These are phyloP conservation scores for Furnarius figulus DNA, from an alignment of 2,113 vertebrate genomes.

Conservation along the genomic window DNA sequence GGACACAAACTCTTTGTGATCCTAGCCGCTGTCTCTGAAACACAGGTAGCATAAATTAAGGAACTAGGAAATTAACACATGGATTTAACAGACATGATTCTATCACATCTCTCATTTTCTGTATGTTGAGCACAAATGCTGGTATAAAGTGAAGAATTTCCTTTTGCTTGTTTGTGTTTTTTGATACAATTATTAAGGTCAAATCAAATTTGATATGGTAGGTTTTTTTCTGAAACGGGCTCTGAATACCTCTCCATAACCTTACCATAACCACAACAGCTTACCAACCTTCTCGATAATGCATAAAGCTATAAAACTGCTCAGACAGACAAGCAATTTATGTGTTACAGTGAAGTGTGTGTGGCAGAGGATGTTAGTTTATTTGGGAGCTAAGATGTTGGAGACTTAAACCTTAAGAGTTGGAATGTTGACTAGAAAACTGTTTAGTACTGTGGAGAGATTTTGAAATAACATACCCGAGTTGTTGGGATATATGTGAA, in stretches of 20 bases:
- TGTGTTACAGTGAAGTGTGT: conserved; percentile 65
- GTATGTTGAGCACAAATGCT: conserved; percentile 29
- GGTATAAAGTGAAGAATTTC: conserved; percentile 32
- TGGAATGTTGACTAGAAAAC: background rate
- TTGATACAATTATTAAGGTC: conserved; percentile 63
- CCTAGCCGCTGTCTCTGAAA: background rate
- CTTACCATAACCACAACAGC: no score
- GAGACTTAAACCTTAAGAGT: conserved; percentile 70
- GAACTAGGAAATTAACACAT: conserved; percentile 43
- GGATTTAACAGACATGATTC: conserved; percentile 37
- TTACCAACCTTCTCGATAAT: conserved; percentile 63
- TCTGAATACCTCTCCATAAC: conserved; percentile 69
- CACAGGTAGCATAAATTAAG: background rate
- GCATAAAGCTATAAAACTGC: conserved; percentile 73
- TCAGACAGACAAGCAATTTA: conserved; percentile 72
- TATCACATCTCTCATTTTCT: conserved; percentile 41
- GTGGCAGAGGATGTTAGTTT: conserved; percentile 73
- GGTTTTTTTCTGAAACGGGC: conserved; percentile 70
- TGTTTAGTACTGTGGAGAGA: conserved; percentile 39
- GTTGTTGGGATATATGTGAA: conserved; percentile 30
- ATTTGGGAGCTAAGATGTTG: conserved; percentile 69
- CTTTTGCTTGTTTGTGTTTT: conserved; percentile 63
- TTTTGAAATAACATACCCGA: conserved; percentile 57
- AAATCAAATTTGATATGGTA: conserved; percentile 74
- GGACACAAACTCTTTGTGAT: conserved; percentile 11